Evolutionary conservation across 2,113 vertebrate species (phyloP), one percentile per base, ranked within the genome.

Genomic region (Calidris pygmaea): DNA sequence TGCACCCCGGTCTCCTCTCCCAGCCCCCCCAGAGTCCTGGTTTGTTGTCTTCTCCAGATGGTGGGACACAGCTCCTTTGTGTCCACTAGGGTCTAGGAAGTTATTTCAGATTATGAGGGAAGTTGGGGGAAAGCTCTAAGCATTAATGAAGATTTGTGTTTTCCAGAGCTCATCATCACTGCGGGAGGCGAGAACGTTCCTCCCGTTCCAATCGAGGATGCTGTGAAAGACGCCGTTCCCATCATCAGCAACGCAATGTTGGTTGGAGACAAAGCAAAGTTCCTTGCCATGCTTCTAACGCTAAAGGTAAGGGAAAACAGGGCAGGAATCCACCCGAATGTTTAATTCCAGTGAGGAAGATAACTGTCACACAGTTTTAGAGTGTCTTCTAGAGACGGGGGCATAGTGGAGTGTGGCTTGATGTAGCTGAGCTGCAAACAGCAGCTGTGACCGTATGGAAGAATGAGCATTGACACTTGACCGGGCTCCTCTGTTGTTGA

Each of bases 91-190:
- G 27, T 29, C 52, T 39, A 3, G 10, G 0, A 39, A 45, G 35
- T 48, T 11, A 6, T 24, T 80, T 70, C 17, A 32, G 72, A 3
- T 1, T 47, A 37, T 23, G 41, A 58, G 77, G 87, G 65, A 50
- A 35, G 7, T 5, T 10, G 56, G 56, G 29, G 21, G 14, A 12
- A 83, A 45, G 35, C 48, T 66, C 22, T 17, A 8, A 32, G 65
- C 11, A 3, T n/a, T 85, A 65, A 94, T 52, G 15, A 21, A 26
- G 65, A 7, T 23, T 10, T 37, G 55, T 91, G 6, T 94, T 65
- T 96, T 96, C 52, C 95, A 99, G 99, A 99, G 97, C 97, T 99
- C 67, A 99, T 99, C 96, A 99, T 99, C 97, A 99, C 98, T 1
- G 99, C 99, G 0, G 98, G 99, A 6, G 99, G 99, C 1, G 99